phyloP scores from a whole-genome alignment of 2,113 vertebrate species.

The Calidris pugnax region DNA sequence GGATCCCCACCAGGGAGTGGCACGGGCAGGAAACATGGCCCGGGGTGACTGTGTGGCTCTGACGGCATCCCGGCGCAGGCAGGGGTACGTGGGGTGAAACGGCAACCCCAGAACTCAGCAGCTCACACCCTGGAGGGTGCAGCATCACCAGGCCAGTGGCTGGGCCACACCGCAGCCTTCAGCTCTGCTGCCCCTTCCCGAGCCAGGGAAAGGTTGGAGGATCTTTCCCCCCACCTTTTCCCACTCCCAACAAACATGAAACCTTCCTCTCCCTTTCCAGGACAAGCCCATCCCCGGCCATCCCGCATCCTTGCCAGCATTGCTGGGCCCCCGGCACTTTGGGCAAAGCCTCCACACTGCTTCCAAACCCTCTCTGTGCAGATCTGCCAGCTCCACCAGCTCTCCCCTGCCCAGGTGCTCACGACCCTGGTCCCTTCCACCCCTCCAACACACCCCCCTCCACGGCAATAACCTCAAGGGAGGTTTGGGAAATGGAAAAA shows the following conservation, averaged over 20 bases:
- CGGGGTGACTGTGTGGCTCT: not conserved
- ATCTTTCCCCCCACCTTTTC: not conserved
- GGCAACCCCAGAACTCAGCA: not conserved
- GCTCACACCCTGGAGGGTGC: not conserved
- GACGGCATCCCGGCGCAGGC: not conserved
- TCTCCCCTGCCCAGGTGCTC: not conserved
- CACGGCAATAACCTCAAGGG: not conserved
- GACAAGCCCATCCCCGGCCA: not conserved
- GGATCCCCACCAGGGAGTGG: conserved; percentile 1
- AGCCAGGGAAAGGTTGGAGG: not conserved
- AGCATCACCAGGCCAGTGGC: not conserved
- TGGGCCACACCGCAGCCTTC: not conserved
- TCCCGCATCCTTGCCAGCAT: not conserved
- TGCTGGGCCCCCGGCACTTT: accelerated
- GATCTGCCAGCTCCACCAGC: not conserved
- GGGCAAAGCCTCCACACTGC: not conserved
- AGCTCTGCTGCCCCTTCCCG: not conserved
- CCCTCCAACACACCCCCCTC: not conserved
- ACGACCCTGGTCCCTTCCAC: not conserved
- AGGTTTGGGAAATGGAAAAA: accelerated
- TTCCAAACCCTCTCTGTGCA: not conserved
- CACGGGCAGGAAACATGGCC: not conserved
- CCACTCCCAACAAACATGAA: not conserved
- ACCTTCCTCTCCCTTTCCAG: not conserved
- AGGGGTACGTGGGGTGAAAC: not conserved